Percentiles rank a stretch among this genome's conserved stretches.
Evolutionary conservation across 2,888 invertebrate species (phyloP).

Genomic region (Ormyrus labotus): DNA sequence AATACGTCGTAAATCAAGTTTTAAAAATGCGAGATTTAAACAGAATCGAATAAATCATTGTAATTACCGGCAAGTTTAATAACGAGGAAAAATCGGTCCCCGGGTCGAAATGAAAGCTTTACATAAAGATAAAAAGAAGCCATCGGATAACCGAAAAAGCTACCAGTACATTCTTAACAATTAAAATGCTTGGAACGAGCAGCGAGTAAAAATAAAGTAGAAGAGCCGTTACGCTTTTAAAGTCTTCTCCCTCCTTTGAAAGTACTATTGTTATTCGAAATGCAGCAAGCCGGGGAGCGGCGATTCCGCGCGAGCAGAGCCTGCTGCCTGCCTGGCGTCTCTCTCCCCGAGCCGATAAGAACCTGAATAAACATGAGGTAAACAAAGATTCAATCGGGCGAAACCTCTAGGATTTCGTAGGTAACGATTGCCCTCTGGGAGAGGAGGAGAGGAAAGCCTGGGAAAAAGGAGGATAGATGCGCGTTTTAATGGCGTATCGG

Average conservation of each 20-base stretch:
- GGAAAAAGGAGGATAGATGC: not conserved
- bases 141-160: no score
- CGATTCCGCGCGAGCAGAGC: not conserved
- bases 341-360: constrained; percentile 12
- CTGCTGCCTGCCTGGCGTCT: no score
- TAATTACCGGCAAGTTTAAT: no score
- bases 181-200: constrained; percentile 5
- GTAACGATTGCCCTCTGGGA: constrained; percentile 23
- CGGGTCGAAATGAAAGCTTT: no score
- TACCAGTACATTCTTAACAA: constrained; percentile 3
- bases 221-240: not conserved
- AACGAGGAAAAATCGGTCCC: no score
- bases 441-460: not conserved
- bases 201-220: not conserved
- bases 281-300: not conserved
- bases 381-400: constrained; percentile 39
- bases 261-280: constrained; percentile 8
- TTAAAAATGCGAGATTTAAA: no score
- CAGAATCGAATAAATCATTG: no score
- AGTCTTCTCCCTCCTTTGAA: not conserved
- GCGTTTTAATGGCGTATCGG: constrained; percentile 22
- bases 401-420: not conserved
- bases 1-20: no score
- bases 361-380: constrained; percentile 41
- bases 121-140: no score